phyloP scores from a whole-genome alignment of 2,888 invertebrate genomes.

The Tolmerus cingulatus region DNA sequence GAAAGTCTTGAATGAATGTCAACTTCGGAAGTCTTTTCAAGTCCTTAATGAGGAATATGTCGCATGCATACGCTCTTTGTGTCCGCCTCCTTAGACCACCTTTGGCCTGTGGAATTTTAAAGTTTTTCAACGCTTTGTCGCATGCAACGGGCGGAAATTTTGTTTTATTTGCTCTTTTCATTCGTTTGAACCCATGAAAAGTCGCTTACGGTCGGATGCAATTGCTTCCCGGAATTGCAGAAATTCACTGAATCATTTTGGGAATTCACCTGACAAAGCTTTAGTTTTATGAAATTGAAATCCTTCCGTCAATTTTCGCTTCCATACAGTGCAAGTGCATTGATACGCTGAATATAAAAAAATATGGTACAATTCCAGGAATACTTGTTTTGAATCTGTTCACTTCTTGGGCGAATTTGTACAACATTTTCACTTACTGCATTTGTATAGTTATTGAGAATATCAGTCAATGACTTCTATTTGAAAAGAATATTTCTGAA shows the following conservation, averaged over 20 bases:
- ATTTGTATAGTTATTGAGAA: too few species aligned
- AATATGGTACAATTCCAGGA: too few species aligned
- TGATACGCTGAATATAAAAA: too few species aligned
- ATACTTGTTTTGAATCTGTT: too few species aligned
- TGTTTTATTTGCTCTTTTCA: background rate
- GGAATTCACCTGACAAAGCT: background rate
- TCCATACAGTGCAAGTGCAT: too few species aligned
- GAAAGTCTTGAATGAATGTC: constrained; percentile 24
- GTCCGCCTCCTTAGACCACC: background rate
- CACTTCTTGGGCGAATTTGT: too few species aligned
- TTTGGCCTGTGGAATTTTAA: background rate
- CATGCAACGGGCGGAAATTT: background rate
- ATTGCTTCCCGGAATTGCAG: background rate
- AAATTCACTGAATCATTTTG: background rate
- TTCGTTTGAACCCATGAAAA: background rate
- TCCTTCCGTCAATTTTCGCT: background rate
- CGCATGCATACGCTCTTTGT: background rate
- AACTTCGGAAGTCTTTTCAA: constrained; percentile 29
- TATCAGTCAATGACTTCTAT: too few species aligned
- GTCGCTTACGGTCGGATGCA: background rate
- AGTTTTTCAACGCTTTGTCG: background rate
- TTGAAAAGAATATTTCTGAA: too few species aligned
- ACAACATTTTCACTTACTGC: too few species aligned
- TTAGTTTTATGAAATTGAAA: background rate
- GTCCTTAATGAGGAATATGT: constrained; percentile 11